A percentile compares a stretch with the other conserved stretches of the same genome.
These are phyloP conservation scores for Brachionus asplanchnoidis DNA, from an alignment of 1,140 invertebrate genomes.

Conservation along the genomic window DNA sequence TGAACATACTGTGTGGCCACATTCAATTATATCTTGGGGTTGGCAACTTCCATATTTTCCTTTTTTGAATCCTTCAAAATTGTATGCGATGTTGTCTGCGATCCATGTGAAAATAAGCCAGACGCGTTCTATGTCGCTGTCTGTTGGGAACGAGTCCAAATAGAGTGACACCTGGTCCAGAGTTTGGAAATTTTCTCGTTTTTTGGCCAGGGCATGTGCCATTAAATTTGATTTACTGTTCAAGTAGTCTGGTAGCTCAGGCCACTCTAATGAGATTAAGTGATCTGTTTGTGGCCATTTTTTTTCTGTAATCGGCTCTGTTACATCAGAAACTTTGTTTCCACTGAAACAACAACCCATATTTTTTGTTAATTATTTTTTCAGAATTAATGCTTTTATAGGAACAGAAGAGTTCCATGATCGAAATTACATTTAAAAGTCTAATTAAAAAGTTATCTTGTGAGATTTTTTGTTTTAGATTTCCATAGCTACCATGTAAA, in stretches of 20 bases:
- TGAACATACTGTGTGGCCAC: background rate
- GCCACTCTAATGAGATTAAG: background rate
- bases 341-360: background rate
- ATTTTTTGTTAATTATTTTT: background rate
- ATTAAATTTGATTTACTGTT: background rate
- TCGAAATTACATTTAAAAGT: too few species aligned
- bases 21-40: background rate
- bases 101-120: slow-evolving; percentile 2
- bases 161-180: background rate
- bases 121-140: background rate
- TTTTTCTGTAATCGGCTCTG: background rate
- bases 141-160: background rate
- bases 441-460: too few species aligned
- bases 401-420: too few species aligned
- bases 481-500: too few species aligned
- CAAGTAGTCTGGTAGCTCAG: background rate
- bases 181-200: background rate
- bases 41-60: background rate
- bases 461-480: too few species aligned
- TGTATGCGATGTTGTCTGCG: background rate
- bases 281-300: background rate
- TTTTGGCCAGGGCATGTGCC: background rate
- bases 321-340: background rate
- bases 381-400: too few species aligned
- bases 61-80: background rate